A percentile compares a stretch with the other conserved stretches of the same genome.
phyloP scores from a whole-genome alignment of 2,888 invertebrate species.

The Trichogramma dendrolimi region DNA sequence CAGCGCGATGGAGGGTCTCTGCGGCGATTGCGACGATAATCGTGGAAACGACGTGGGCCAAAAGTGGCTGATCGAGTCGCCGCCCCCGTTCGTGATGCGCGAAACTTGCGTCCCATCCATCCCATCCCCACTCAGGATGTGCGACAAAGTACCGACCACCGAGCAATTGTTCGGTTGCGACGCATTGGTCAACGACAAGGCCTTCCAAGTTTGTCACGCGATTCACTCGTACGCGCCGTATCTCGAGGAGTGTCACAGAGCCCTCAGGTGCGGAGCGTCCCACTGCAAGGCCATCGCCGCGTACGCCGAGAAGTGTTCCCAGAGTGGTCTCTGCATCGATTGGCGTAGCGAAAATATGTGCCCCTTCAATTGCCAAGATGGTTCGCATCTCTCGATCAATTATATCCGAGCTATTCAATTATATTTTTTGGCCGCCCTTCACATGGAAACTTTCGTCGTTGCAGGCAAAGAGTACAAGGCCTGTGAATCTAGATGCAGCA shows the following conservation, averaged over 20 bases:
- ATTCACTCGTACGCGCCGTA: constrained; percentile 68
- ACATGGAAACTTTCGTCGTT: background rate
- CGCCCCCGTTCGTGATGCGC: background rate
- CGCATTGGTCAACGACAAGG: background rate
- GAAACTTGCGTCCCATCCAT: too few species aligned
- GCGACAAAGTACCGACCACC: background rate
- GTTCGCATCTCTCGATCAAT: constrained; percentile 41
- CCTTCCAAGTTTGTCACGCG: constrained; percentile 58
- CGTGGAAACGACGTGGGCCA: constrained; percentile 61
- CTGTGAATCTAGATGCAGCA: constrained; percentile 61
- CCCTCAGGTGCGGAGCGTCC: constrained; percentile 57
- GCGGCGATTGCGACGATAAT: constrained; percentile 70
- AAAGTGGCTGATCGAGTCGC: constrained; percentile 54
- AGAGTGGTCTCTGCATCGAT: constrained; percentile 67
- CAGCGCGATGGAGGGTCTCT: constrained; percentile 72
- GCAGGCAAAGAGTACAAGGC: constrained; percentile 54
- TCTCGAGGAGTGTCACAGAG: constrained; percentile 67
- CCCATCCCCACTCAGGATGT: background rate
- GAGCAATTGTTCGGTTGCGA: constrained; percentile 6
- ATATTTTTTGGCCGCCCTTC: background rate
- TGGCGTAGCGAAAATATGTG: constrained; percentile 67
- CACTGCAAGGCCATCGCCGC: constrained; percentile 66
- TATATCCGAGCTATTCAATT: background rate
- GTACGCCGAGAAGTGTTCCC: constrained; percentile 69
- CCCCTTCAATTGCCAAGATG: constrained; percentile 59